phyloP scores from a whole-genome alignment of 1,140 invertebrate species.

The Babylonia areolata region DNA sequence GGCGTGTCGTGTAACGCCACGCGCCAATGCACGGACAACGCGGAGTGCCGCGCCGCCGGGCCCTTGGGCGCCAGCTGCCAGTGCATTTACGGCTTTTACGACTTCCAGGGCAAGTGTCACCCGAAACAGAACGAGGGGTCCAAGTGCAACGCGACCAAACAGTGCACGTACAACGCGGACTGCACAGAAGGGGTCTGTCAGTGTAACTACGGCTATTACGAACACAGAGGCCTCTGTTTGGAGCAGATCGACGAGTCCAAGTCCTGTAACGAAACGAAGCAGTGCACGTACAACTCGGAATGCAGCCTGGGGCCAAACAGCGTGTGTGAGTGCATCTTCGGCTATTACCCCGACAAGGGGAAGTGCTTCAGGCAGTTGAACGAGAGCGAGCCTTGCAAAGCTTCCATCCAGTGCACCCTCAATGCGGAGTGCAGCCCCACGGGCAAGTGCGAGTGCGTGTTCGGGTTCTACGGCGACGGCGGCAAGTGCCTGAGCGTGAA shows the following conservation, averaged over 20 bases:
- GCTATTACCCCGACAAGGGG: constrained; percentile 41
- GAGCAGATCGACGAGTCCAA: constrained; percentile 27
- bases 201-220: constrained; percentile 35
- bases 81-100: constrained; percentile 25
- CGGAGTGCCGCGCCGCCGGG: not conserved
- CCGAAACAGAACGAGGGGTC: constrained; percentile 4
- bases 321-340: constrained; percentile 38
- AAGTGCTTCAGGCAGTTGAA: constrained; percentile 32
- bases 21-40: constrained; percentile 33
- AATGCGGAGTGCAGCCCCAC: constrained; percentile 30
- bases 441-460: constrained; percentile 32
- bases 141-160: constrained; percentile 27
- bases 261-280: constrained; percentile 27
- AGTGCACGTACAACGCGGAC: constrained; percentile 40
- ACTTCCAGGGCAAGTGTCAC: constrained; percentile 27
- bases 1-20: constrained; percentile 27
- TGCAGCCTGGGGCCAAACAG: constrained; percentile 28
- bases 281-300: constrained; percentile 36
- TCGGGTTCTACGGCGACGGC: constrained; percentile 22
- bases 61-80: not conserved
- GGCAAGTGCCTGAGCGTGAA: constrained; percentile 17
- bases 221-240: constrained; percentile 27
- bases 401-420: constrained; percentile 37
- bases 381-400: constrained; percentile 39
- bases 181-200: constrained; percentile 30